Evolutionary conservation across 37 sponge, comb jelly and placozoan species (phyloP), one percentile per base, ranked within the genome.

Genomic region (Tethya wilhelma): DNA sequence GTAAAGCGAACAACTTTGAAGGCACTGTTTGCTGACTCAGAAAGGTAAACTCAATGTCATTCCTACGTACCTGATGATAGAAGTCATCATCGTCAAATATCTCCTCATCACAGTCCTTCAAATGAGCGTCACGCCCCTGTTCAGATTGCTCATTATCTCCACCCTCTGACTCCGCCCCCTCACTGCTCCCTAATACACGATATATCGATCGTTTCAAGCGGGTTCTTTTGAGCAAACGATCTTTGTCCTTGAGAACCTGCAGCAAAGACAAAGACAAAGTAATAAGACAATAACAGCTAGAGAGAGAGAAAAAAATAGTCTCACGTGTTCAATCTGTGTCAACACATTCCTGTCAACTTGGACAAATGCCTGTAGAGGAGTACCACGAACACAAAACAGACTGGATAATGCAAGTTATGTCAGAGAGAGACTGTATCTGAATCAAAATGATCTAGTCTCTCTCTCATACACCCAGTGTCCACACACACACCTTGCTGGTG

Each of bases 31-130:
- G n/a, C n/a, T n/a, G n/a, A n/a, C n/a, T n/a, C n/a, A n/a, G n/a
- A 6, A 19, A 59, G 23, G 11, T 6, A 6, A 6, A 59, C 5
- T 6, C 4, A 25, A 19, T 59, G 20, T 11, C 12, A 42, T 38
- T 11, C 38, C 4, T 11, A n/a, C 79, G 45, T 31, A 94, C 95
- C 75, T 95, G 97, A 73, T 97, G 97, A 59, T 97, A 97, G 59
- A 97, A 97, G 69, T 97, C 97, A 40, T 81, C 81, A 31, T 97
- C 97, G 89, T 97, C 95, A 91, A 91, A 97, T 29, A 93, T 94
- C 72, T 97, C 90, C 12, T 84, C 83, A 74, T 94, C 80, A 77
- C 78, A 84, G 36, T 82, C 81, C 32, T 58, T 79, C 32, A 96
- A 71, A 41, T 96, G 91, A 2, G 82, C 31, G 57, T 93, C 93